Evolutionary conservation across 2,113 vertebrate genomes (phyloP).

Genomic region (Bothrops jararaca): DNA sequence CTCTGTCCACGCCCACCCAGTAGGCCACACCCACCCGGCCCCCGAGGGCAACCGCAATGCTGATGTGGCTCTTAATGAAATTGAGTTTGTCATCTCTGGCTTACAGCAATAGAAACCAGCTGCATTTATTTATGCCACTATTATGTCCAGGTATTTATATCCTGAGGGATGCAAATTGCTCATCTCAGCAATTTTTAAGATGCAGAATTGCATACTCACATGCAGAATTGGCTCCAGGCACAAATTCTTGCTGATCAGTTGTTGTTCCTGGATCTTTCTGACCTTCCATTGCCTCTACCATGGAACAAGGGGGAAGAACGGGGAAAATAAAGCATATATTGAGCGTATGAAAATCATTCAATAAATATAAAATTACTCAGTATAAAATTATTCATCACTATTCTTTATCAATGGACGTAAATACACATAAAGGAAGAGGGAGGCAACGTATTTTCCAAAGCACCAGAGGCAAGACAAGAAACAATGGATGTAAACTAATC

Average conservation of each 20-base stretch:
- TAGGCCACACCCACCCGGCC: too few species aligned
- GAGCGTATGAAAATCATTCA: not conserved
- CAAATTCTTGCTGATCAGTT: not conserved
- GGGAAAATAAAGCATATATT: slow-evolving; percentile 10
- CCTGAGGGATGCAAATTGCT: not conserved
- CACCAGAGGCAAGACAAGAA: not conserved
- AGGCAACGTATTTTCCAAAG: not conserved
- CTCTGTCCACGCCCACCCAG: too few species aligned
- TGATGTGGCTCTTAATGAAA: too few species aligned
- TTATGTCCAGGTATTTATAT: not conserved
- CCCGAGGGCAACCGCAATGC: too few species aligned
- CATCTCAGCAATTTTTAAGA: not conserved
- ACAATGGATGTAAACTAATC: not conserved
- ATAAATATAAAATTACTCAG: not conserved
- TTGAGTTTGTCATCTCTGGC: too few species aligned
- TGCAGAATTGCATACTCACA: slow-evolving; percentile 24
- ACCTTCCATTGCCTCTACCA: slow-evolving; percentile 41
- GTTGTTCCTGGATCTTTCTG: slow-evolving; percentile 34
- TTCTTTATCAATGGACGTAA: not conserved
- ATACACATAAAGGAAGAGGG: not conserved
- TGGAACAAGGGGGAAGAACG: not conserved
- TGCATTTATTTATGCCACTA: not conserved
- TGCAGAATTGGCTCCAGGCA: slow-evolving; percentile 35
- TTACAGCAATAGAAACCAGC: not conserved
- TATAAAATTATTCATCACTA: not conserved